Percentiles rank a stretch among this genome's conserved stretches.
These are phyloP conservation scores for Lamprologus lemairii DNA, from an alignment of 2,113 vertebrate species.

Conservation along the genomic window DNA sequence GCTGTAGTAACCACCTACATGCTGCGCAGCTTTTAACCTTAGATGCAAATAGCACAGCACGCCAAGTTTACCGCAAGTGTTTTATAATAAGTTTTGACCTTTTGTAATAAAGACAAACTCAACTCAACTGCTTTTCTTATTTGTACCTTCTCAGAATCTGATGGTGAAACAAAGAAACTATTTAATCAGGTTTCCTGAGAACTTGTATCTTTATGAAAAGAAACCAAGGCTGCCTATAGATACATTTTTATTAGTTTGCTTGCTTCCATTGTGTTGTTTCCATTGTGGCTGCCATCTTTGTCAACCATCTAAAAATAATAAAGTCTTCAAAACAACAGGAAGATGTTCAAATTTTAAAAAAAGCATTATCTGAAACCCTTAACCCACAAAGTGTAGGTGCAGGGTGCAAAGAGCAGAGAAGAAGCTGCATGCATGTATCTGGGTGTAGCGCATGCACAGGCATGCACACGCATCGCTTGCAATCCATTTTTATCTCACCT, in stretches of 20 bases:
- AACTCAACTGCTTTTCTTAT: background rate
- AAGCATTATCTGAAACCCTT: background rate
- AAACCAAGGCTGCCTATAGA: background rate
- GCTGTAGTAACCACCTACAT: background rate
- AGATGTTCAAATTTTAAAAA: background rate
- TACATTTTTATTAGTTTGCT: fast-evolving
- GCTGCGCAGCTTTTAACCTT: fast-evolving
- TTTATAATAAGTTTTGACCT: background rate
- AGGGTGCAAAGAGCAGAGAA: constrained; percentile 15
- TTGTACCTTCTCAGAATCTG: background rate
- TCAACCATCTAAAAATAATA: background rate
- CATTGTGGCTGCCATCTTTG: background rate
- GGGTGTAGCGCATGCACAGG: background rate
- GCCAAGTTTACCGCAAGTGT: background rate
- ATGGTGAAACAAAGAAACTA: background rate
- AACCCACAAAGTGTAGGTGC: constrained; percentile 36
- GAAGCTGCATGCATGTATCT: background rate
- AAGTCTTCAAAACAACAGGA: background rate
- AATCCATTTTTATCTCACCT: constrained; percentile 41
- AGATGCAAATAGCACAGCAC: background rate
- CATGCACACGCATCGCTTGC: background rate
- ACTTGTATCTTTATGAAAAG: background rate
- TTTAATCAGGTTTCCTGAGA: fast-evolving
- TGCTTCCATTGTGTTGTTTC: background rate
- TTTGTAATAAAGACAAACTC: background rate